Evolutionary conservation across 2,888 invertebrate species (phyloP), one percentile per base, ranked within the genome.

Genomic region (Amphiduros pacificus): DNA sequence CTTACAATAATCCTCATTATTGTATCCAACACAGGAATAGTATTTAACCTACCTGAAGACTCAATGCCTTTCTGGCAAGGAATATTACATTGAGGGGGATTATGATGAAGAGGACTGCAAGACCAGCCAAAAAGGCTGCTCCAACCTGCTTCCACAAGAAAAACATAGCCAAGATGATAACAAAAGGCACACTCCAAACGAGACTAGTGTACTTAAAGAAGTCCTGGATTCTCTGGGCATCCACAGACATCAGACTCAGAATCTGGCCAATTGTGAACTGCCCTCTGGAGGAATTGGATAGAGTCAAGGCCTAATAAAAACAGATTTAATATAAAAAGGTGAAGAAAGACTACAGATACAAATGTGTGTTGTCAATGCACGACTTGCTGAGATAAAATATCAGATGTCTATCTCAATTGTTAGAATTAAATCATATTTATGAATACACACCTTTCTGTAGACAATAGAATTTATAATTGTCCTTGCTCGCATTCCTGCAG

Each of bases 391-490:
- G n/a, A n/a, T n/a, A n/a, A n/a, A n/a, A n/a, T n/a, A n/a, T n/a
- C n/a, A n/a, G n/a, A n/a, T n/a, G n/a, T n/a, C n/a, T n/a, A n/a
- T n/a, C n/a, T n/a, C n/a, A n/a, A n/a, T n/a, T n/a, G n/a, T n/a
- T n/a, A n/a, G n/a, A n/a, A n/a, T n/a, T n/a, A n/a, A n/a, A n/a
- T n/a, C n/a, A n/a, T n/a, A n/a, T n/a, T n/a, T n/a, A n/a, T n/a
- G 9, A 14, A 17, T 36, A 26, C 28, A 32, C 0, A 76, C 77
- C 73, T 77, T 77, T 41, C 70, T 68, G 60, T 77, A 77, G 44
- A 77, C 72, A 26, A 74, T 69, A 22, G 74, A 70, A 58, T 74
- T 75, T 9, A 78, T 64, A 0, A 73, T 67, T 2, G 73, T 63
- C 55, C 74, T 70, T 20, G 74, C 67, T 55, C 71, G 68, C 64